These are phyloP conservation scores for Ondatra zibethicus DNA, from an alignment of 2,113 vertebrate species.

Conservation along the genomic window DNA sequence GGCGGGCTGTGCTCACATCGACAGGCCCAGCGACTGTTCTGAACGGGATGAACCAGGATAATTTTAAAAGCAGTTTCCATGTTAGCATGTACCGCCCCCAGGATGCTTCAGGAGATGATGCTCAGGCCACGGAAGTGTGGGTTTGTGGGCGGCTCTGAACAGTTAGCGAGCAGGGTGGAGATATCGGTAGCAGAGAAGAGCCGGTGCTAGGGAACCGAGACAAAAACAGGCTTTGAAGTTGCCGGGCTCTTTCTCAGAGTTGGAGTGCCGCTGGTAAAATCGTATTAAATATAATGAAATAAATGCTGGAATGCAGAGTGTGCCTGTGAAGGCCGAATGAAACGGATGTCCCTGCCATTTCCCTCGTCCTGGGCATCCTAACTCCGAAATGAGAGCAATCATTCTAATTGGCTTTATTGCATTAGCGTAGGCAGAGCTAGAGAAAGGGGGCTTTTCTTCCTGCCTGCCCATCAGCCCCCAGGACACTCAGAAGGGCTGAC, in stretches of 20 bases:
- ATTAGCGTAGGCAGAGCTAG: constrained; percentile 82
- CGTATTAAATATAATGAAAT: constrained; percentile 68
- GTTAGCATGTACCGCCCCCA: constrained; percentile 8
- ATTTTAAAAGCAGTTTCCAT: not conserved
- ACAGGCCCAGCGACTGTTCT: not conserved
- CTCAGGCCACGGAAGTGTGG: constrained; percentile 66
- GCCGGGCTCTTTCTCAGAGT: constrained; percentile 38
- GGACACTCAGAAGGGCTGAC: constrained; percentile 58
- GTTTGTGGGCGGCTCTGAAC: constrained; percentile 79
- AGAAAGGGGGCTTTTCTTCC: constrained; percentile 85
- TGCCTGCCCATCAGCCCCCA: constrained; percentile 67
- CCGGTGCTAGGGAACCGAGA: constrained; percentile 56
- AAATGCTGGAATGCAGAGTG: constrained; percentile 41
- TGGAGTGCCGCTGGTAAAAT: constrained; percentile 74
- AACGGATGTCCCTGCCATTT: constrained; percentile 2
- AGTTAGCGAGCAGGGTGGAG: constrained; percentile 79
- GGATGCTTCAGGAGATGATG: constrained; percentile 47
- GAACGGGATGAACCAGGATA: not conserved
- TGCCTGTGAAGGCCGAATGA: constrained; percentile 32
- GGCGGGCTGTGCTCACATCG: not conserved
- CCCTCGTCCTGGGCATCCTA: constrained; percentile 71
- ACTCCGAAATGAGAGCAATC: constrained; percentile 79
- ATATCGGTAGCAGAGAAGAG: constrained; percentile 75
- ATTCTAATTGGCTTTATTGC: constrained; percentile 85
- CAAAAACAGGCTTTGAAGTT: constrained; percentile 76